Conservation (phyloP, 2,888 invertebrate species). For the Selenia dentaria region DNA sequence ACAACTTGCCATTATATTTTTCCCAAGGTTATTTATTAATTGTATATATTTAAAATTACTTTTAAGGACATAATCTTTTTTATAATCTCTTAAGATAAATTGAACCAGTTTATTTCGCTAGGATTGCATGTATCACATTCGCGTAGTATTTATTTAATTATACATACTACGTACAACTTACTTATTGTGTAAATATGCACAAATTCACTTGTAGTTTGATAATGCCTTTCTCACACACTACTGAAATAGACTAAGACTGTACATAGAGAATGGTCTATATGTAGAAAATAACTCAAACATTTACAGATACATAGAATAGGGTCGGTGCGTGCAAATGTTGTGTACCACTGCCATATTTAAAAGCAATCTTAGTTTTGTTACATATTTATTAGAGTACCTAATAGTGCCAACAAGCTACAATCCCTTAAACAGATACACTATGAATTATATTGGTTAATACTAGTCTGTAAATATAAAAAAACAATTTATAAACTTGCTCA, state of each 20-base stretch:
- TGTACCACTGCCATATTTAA: neutral
- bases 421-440: neutral
- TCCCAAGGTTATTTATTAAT: slow-evolving; percentile 81
- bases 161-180: too few species aligned
- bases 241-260: slow-evolving; percentile 63
- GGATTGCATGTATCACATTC: slow-evolving; percentile 54
- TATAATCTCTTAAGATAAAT: slow-evolving; percentile 59
- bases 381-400: slow-evolving; percentile 11
- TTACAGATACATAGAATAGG: neutral
- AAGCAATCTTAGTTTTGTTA: neutral
- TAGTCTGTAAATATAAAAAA: slow-evolving; percentile 48
- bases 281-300: neutral
- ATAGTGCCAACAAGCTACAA: slow-evolving; percentile 45
- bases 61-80: slow-evolving; percentile 48
- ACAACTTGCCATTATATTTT: slow-evolving; percentile 81
- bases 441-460: slow-evolving; percentile 28
- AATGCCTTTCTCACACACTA: slow-evolving; percentile 37
- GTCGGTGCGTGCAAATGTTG: neutral
- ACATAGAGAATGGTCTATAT: slow-evolving; percentile 29
- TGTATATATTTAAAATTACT: slow-evolving; percentile 64
- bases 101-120: slow-evolving; percentile 52
- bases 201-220: slow-evolving; percentile 22
- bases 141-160: slow-evolving; percentile 27
- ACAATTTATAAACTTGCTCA: too few species aligned
- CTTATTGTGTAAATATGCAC: slow-evolving; percentile 29